phyloP scores from a whole-genome alignment of 2,888 invertebrate genomes.

The Phyto melanocephala region DNA sequence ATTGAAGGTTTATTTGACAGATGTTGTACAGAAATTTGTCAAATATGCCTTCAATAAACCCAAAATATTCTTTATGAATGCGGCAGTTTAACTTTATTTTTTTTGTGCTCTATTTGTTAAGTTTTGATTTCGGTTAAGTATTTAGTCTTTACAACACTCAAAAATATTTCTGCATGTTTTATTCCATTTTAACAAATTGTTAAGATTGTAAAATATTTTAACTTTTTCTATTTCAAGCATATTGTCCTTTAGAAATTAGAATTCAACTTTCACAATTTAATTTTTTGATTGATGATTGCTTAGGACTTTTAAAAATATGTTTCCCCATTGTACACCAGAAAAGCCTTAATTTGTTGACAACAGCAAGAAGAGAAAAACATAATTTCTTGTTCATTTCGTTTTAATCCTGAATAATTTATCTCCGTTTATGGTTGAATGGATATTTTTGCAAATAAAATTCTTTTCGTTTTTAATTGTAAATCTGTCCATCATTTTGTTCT shows the following conservation, averaged over 20 bases:
- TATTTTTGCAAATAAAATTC: not conserved
- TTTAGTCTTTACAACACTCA: too few species aligned
- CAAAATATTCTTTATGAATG: too few species aligned
- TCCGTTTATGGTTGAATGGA: constrained; percentile 41
- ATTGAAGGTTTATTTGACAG: too few species aligned
- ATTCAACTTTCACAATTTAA: not conserved
- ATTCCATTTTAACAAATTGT: too few species aligned
- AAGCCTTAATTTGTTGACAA: not conserved
- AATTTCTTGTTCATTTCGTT: constrained; percentile 31
- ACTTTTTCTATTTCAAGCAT: not conserved
- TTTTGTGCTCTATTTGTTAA: too few species aligned
- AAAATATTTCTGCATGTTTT: too few species aligned
- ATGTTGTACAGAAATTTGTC: too few species aligned
- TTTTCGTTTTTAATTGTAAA: not conserved
- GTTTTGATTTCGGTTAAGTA: too few species aligned
- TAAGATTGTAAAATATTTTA: too few species aligned
- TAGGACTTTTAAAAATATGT: not conserved
- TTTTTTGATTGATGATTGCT: constrained; percentile 45
- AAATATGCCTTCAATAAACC: too few species aligned
- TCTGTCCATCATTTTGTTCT: not conserved
- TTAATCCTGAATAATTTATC: constrained; percentile 54
- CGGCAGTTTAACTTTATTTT: too few species aligned
- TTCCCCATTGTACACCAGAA: not conserved
- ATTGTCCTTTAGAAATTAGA: not conserved
- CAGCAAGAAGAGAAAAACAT: not conserved